Percentiles rank a stretch among this genome's conserved stretches.
Evolutionary conservation across 2,888 invertebrate species (phyloP).

Genomic region (Piscicola geometra): DNA sequence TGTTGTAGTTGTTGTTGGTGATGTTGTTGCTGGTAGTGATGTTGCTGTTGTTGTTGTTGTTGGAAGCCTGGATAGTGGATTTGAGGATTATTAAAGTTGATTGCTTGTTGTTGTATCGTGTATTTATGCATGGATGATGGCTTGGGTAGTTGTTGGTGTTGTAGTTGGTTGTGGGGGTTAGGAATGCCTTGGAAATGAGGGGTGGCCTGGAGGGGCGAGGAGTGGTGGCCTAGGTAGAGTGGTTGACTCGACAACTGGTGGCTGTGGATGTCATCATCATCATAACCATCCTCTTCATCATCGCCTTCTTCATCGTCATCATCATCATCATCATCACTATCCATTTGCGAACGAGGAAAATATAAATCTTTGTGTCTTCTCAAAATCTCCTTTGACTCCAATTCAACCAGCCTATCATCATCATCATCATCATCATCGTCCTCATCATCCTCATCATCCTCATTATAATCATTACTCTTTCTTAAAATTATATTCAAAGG

Average conservation of each 20-base stretch:
- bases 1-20: not conserved
- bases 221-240: not conserved
- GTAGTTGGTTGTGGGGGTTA: no score
- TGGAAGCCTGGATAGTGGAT: no score
- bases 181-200: no score
- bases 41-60: not conserved
- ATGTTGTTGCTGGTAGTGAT: not conserved
- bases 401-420: not conserved
- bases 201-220: not conserved
- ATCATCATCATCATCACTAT: not conserved
- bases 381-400: not conserved
- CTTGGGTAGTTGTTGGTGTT: no score
- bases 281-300: slow-evolving; percentile 7
- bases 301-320: slow-evolving; percentile 5
- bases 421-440: slow-evolving; percentile 23
- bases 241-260: not conserved
- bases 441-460: slow-evolving; percentile 22
- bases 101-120: no score
- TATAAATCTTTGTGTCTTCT: not conserved
- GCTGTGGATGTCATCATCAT: slow-evolving; percentile 6
- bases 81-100: no score
- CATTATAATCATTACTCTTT: not conserved
- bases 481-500: not conserved
- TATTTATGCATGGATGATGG: no score
- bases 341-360: not conserved